phyloP scores from a whole-genome alignment of 2,113 vertebrate species.

The Hydrolagus affinis region DNA sequence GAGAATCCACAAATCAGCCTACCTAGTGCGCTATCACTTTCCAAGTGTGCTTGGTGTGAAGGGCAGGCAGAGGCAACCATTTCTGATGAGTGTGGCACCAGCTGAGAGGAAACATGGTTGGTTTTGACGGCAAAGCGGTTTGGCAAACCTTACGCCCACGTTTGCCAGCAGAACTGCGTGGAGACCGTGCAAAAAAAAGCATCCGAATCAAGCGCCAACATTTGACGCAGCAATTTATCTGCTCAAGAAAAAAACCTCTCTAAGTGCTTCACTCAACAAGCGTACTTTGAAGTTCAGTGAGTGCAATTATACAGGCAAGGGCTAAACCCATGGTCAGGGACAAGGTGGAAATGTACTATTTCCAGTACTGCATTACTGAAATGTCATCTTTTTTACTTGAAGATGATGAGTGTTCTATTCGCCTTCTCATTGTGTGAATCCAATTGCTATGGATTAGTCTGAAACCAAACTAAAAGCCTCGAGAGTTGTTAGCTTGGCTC shows the following conservation, averaged over 20 bases:
- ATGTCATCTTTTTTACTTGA: neutral
- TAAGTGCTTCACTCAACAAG: too few relatives aligned
- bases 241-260: too few relatives aligned
- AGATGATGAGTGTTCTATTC: neutral
- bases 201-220: too few relatives aligned
- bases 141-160: too few relatives aligned
- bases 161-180: too few relatives aligned
- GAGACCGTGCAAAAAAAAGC: too few relatives aligned
- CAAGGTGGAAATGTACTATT: neutral
- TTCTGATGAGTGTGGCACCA: neutral
- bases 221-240: too few relatives aligned
- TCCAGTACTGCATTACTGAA: neutral
- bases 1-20: neutral
- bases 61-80: neutral
- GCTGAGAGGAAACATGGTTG: neutral
- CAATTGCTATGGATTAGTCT: neutral
- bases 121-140: too few relatives aligned
- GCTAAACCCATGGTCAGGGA: neutral
- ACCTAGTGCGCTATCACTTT: slow-evolving; percentile 2
- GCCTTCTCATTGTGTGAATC: too few relatives aligned
- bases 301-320: neutral
- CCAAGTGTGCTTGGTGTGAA: slow-evolving; percentile 10
- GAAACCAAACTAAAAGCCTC: neutral
- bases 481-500: too few relatives aligned
- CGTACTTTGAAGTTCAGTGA: too few relatives aligned